Percentiles rank a stretch among this genome's conserved stretches.
Conservation (phyloP, 2,113 vertebrate genomes). For the Mormoops blainvillei region DNA sequence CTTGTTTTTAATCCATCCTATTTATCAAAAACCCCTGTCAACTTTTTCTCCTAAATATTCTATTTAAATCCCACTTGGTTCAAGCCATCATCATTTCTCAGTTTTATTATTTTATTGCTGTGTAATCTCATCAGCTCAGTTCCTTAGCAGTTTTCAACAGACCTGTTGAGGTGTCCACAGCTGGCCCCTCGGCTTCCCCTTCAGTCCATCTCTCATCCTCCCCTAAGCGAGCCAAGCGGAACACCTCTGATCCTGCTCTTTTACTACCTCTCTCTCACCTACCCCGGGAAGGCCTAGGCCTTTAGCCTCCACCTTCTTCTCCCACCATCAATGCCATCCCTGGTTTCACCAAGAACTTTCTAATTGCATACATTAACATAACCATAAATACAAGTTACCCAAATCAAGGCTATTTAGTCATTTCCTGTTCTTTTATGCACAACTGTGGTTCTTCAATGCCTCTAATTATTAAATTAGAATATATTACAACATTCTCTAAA, state of each 20-base stretch:
- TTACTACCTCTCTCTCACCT: not conserved
- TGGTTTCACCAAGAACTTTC: slow-evolving; percentile 42
- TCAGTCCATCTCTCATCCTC: not conserved
- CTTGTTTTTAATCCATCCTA: not conserved
- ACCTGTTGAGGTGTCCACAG: not conserved
- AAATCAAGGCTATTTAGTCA: slow-evolving; percentile 64
- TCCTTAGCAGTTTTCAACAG: not conserved
- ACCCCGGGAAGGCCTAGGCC: not conserved
- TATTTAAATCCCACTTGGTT: not conserved
- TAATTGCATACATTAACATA: slow-evolving; percentile 59
- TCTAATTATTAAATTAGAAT: slow-evolving; percentile 71
- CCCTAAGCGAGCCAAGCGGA: not conserved
- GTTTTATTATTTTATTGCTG: not conserved
- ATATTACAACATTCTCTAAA: slow-evolving; percentile 54
- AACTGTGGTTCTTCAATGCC: slow-evolving; percentile 64
- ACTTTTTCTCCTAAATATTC: not conserved
- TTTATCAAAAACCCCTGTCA: not conserved
- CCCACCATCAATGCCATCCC: not conserved
- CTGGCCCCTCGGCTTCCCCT: not conserved
- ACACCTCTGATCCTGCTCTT: not conserved
- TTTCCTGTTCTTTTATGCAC: slow-evolving; percentile 64
- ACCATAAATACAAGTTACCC: slow-evolving; percentile 66
- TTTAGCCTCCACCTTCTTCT: not conserved
- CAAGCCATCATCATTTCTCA: not conserved
- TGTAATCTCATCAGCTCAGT: not conserved